Evolutionary conservation across 1,140 invertebrate species (phyloP).

Genomic region (Listronotus bonariensis): DNA sequence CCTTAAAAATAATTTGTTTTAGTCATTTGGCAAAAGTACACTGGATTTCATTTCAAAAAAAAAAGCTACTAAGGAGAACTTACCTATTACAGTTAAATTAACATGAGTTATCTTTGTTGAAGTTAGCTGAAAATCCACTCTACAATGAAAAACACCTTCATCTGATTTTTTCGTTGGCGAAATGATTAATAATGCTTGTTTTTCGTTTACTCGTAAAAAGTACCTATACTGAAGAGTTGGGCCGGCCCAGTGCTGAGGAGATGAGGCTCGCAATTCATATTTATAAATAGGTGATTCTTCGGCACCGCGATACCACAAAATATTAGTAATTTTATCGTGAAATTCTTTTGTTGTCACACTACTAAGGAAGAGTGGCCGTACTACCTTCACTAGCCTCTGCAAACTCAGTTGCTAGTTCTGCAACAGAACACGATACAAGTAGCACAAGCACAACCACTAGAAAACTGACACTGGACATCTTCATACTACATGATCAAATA

Average conservation of each 20-base stretch:
- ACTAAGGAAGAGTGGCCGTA: conserved; percentile 67
- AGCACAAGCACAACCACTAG: conserved; percentile 46
- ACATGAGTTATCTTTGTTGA: conserved; percentile 74
- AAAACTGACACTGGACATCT: conserved; percentile 44
- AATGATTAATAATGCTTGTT: conserved; percentile 61
- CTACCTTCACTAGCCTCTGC: conserved; percentile 68
- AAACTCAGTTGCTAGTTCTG: conserved; percentile 49
- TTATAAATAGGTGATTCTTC: conserved; percentile 51
- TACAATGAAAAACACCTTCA: conserved; percentile 72
- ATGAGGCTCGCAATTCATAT: conserved; percentile 47
- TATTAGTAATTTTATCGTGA: conserved; percentile 63
- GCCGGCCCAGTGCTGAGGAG: conserved; percentile 54
- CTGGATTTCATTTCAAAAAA: too few species aligned
- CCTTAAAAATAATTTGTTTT: too few species aligned
- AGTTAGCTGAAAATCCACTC: conserved; percentile 74
- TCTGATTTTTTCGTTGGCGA: conserved; percentile 62
- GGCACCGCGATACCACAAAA: conserved; percentile 50
- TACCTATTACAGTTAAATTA: conserved; percentile 76
- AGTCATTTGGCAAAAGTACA: too few species aligned
- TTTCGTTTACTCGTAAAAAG: conserved; percentile 57
- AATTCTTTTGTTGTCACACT: conserved; percentile 62
- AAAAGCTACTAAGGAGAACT: conserved; percentile 57
- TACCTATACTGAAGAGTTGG: conserved; percentile 58
- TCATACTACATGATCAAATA: conserved; percentile 45
- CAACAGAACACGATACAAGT: conserved; percentile 47